phyloP scores from a whole-genome alignment of 2,797 vertebrate genomes.

The Zonotrichia albicollis region DNA sequence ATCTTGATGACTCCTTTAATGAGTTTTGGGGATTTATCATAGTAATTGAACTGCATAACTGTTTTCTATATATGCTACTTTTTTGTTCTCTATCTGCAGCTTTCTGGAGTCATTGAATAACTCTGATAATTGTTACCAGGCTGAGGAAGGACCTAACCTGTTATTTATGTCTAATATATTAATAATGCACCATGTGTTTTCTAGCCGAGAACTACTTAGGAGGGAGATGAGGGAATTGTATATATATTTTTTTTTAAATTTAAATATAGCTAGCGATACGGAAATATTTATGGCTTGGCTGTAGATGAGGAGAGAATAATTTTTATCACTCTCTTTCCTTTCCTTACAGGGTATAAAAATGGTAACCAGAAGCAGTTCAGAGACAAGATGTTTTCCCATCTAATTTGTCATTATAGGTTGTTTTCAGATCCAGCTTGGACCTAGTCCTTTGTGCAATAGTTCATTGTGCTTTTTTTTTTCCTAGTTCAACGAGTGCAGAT shows the following conservation, averaged over 20 bases:
- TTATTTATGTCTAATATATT: not conserved
- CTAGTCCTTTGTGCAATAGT: not conserved
- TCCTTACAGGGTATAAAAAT: slow-evolving; percentile 24
- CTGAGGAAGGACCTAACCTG: not conserved
- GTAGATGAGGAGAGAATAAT: not conserved
- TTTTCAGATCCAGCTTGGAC: not conserved
- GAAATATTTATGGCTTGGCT: slow-evolving; percentile 28
- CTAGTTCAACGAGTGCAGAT: not conserved
- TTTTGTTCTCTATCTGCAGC: not conserved
- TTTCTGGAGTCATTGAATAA: not conserved
- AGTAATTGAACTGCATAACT: not conserved
- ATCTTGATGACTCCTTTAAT: not conserved
- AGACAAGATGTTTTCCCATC: not conserved
- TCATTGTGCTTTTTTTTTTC: not conserved
- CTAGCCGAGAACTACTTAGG: not conserved
- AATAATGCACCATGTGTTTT: not conserved
- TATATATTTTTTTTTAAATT: not conserved
- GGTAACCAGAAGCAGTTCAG: not conserved
- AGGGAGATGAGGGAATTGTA: not conserved
- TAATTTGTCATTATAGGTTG: not conserved
- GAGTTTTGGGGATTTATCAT: not conserved
- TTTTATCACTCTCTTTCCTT: not conserved
- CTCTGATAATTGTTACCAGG: not conserved
- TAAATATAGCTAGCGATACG: slow-evolving; percentile 7
- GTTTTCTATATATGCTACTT: not conserved